A percentile compares a stretch with the other conserved stretches of the same genome.
Evolutionary conservation across 2,888 invertebrate species (phyloP).

Genomic region (Masnerella sp.): DNA sequence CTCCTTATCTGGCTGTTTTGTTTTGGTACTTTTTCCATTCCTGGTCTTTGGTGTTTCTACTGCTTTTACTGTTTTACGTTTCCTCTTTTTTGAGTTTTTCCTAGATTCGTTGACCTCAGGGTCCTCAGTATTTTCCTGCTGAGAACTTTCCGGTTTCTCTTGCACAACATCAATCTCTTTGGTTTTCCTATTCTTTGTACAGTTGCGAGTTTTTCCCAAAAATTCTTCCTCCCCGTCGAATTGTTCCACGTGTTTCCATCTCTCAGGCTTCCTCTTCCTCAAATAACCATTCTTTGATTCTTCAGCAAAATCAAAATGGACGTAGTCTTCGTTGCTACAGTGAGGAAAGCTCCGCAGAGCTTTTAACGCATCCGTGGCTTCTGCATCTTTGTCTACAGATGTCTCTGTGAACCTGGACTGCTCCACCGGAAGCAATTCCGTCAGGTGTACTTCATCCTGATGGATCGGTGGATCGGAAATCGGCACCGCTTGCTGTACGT

Average conservation of each 20-base stretch:
- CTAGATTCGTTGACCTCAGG: neutral
- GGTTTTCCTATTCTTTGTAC: constrained; percentile 7
- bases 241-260: constrained; percentile 55
- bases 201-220: neutral
- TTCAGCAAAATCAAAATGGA: constrained; percentile 52
- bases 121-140: neutral
- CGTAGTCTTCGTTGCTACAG: constrained; percentile 61
- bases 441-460: constrained; percentile 72
- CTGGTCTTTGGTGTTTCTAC: neutral
- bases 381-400: constrained; percentile 62
- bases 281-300: constrained; percentile 14
- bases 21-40: constrained; percentile 9
- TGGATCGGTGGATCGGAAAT: no score
- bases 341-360: constrained; percentile 70
- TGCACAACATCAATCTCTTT: constrained; percentile 8
- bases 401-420: constrained; percentile 70
- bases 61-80: neutral
- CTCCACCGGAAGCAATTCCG: constrained; percentile 74
- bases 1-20: constrained; percentile 46
- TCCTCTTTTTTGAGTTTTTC: constrained; percentile 6
- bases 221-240: constrained; percentile 32
- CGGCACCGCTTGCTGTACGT: no score
- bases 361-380: constrained; percentile 71
- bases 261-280: constrained; percentile 43
- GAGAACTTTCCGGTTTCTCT: neutral